Evolutionary conservation across 1,140 invertebrate species (phyloP).

Genomic region (Oryzaephilus surinamensis): DNA sequence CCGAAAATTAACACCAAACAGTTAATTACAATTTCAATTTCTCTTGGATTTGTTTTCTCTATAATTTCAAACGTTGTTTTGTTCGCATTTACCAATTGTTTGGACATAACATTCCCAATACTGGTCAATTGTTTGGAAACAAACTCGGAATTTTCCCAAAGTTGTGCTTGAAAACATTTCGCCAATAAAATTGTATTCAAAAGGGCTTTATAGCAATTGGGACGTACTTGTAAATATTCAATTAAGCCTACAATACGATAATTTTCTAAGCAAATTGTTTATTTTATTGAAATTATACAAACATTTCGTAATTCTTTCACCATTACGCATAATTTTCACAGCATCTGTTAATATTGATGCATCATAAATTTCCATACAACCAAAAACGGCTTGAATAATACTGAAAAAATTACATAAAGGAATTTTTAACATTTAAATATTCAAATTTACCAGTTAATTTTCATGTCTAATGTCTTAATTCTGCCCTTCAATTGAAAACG

Average conservation of each 20-base stretch:
- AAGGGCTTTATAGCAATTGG: constrained; percentile 38
- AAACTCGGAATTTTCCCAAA: constrained; percentile 67
- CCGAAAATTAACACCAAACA: too few species aligned
- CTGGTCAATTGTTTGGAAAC: constrained; percentile 59
- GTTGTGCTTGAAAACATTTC: constrained; percentile 53
- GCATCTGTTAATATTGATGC: constrained; percentile 56
- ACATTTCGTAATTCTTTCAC: constrained; percentile 59
- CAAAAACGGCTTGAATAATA: constrained; percentile 62
- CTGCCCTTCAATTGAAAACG: constrained; percentile 47
- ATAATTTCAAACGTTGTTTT: constrained; percentile 57
- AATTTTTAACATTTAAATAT: constrained; percentile 10
- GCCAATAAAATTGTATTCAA: constrained; percentile 48
- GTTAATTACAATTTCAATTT: constrained; percentile 56
- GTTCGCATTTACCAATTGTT: constrained; percentile 52
- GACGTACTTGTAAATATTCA: constrained; percentile 32
- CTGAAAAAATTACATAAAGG: constrained; percentile 38
- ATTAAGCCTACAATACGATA: constrained; percentile 39
- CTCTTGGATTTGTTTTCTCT: constrained; percentile 53
- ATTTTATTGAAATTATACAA: constrained; percentile 17
- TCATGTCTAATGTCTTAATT: constrained; percentile 49
- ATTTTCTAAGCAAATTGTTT: not conserved
- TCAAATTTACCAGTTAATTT: constrained; percentile 47
- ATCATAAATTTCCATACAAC: constrained; percentile 56
- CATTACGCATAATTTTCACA: constrained; percentile 55
- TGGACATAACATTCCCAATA: constrained; percentile 55